A percentile compares a stretch with the other conserved stretches of the same genome.
phyloP scores from a whole-genome alignment of 2,888 invertebrate species.

The Mimumesa dahlbomi region DNA sequence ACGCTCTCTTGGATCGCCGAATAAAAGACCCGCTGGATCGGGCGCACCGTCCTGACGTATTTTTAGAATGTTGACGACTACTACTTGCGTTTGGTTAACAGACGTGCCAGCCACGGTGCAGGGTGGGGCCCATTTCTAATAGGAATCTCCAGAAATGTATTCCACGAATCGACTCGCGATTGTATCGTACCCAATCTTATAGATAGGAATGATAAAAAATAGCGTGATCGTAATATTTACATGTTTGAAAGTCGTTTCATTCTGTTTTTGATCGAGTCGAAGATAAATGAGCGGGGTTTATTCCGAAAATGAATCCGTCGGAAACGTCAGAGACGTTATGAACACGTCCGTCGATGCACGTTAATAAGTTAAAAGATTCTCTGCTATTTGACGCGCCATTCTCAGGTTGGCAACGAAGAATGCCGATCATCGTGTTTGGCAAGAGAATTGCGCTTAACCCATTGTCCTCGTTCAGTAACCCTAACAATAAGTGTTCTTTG shows the following conservation, averaged over 20 bases:
- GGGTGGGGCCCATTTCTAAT: constrained; percentile 20
- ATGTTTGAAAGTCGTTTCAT: no score
- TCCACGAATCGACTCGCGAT: no score
- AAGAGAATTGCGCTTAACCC: constrained; percentile 45
- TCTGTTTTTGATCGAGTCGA: no score
- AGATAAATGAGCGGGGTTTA: no score
- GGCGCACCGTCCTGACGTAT: constrained; percentile 60
- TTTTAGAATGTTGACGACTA: constrained; percentile 69
- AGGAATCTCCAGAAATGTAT: not conserved
- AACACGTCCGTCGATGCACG: not conserved
- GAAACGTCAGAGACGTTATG: constrained; percentile 10
- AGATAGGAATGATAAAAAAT: no score
- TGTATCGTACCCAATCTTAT: no score
- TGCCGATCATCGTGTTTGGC: constrained; percentile 22
- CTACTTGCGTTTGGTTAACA: constrained; percentile 41
- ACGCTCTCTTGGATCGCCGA: constrained; percentile 62
- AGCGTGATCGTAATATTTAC: no score
- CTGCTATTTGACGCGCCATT: not conserved
- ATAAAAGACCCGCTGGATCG: constrained; percentile 73
- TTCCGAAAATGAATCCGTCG: no score
- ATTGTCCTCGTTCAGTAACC: constrained; percentile 63
- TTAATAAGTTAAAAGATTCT: constrained; percentile 22
- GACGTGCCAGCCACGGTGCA: constrained; percentile 18
- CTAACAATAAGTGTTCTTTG: constrained; percentile 52
- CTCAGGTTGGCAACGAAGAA: constrained; percentile 14